Conservation (phyloP, 2,113 vertebrate genomes). For the Columba janthina region DNA sequence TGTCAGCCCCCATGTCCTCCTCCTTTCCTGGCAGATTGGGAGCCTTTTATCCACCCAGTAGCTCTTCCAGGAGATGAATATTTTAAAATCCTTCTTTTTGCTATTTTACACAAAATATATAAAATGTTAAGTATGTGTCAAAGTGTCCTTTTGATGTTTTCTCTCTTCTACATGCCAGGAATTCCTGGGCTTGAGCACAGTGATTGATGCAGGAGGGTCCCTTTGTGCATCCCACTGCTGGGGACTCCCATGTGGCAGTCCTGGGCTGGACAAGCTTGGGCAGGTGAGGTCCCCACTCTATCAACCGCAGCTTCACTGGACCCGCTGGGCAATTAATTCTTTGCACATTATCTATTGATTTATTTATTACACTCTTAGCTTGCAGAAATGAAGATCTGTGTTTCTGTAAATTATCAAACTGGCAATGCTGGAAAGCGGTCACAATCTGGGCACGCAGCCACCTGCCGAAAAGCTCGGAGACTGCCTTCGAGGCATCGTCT, state of each 20-base stretch:
- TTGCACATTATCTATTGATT: neutral
- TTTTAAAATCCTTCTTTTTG: slow-evolving; percentile 33
- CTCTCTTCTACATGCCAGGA: neutral
- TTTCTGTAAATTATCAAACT: neutral
- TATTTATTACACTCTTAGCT: neutral
- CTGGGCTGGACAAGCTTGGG: rapidly evolving
- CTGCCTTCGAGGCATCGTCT: neutral
- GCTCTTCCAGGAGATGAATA: slow-evolving; percentile 39
- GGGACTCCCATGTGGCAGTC: neutral
- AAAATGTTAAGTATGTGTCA: slow-evolving; percentile 45
- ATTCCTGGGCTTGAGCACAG: neutral
- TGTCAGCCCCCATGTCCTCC: neutral
- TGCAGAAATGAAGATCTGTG: neutral
- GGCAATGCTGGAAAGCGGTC: neutral
- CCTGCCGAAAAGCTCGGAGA: neutral
- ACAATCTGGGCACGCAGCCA: neutral
- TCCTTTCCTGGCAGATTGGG: neutral
- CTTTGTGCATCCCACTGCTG: rapidly evolving
- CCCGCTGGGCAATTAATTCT: neutral
- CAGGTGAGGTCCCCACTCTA: neutral
- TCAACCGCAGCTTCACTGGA: neutral
- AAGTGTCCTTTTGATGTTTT: slow-evolving; percentile 42
- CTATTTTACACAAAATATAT: slow-evolving; percentile 28
- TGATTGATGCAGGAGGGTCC: neutral
- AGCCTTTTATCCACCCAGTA: slow-evolving; percentile 11